These are phyloP conservation scores for Meteorus sp. DNA, from an alignment of 1,140 invertebrate species.

Conservation along the genomic window DNA sequence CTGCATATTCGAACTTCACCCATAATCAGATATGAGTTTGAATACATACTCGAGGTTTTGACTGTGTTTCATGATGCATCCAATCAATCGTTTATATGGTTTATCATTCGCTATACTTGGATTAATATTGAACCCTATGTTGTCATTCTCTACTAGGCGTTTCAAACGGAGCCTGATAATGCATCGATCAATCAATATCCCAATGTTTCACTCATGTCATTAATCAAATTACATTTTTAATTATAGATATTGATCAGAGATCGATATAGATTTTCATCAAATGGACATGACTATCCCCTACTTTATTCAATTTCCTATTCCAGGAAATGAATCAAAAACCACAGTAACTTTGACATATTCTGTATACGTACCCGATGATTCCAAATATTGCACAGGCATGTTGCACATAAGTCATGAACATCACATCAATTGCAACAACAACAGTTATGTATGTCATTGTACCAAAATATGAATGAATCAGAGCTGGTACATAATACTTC, in stretches of 20 bases:
- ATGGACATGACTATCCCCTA: too few species aligned
- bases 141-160: conserved; percentile 23
- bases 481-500: conserved; percentile 34
- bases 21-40: not conserved
- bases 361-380: conserved; percentile 42
- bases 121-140: conserved; percentile 26
- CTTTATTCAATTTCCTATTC: too few species aligned
- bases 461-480: conserved; percentile 38
- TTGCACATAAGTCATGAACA: conserved; percentile 32
- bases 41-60: conserved; percentile 38
- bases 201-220: too few species aligned
- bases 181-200: not conserved
- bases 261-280: too few species aligned
- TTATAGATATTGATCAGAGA: not conserved
- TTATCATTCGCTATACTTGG: conserved; percentile 18
- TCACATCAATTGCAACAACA: conserved; percentile 35
- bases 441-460: conserved; percentile 32
- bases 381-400: conserved; percentile 38
- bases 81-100: conserved; percentile 21
- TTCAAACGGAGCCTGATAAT: conserved; percentile 32
- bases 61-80: conserved; percentile 33
- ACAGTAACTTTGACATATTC: too few species aligned
- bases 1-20: not conserved
- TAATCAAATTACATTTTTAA: not conserved
- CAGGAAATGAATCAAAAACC: too few species aligned